phyloP scores from a whole-genome alignment of 2,797 vertebrate genomes.

The Xenops minutus region DNA sequence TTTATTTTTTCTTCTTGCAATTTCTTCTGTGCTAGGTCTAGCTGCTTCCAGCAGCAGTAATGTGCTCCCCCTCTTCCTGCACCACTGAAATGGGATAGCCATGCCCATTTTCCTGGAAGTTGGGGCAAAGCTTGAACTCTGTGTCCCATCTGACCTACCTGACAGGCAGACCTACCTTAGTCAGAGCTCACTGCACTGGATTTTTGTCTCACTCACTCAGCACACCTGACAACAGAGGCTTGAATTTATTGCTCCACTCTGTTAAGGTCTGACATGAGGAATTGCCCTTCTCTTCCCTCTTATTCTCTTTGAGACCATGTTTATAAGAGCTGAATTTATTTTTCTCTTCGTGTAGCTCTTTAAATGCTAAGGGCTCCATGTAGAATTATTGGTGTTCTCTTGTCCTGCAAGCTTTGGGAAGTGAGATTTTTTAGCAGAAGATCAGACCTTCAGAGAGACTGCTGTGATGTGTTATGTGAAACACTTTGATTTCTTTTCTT shows the following conservation, averaged over 20 bases:
- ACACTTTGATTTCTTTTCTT: slow-evolving; percentile 1
- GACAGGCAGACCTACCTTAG: neutral
- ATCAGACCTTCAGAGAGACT: neutral
- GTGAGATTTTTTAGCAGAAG: neutral
- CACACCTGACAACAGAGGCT: neutral
- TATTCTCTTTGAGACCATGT: neutral
- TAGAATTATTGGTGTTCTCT: neutral
- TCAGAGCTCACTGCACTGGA: neutral
- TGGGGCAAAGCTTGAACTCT: neutral
- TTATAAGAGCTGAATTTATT: neutral
- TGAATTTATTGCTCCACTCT: neutral
- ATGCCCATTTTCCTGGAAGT: rapidly evolving
- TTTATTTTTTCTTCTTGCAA: neutral
- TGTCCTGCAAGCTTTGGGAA: neutral
- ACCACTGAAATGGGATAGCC: neutral
- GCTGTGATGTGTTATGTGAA: neutral
- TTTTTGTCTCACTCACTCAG: neutral
- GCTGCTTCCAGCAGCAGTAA: neutral
- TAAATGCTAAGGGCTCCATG: neutral
- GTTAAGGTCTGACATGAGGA: neutral
- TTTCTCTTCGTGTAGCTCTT: neutral
- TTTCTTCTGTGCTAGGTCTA: neutral
- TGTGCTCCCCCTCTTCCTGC: neutral
- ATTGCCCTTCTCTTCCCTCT: neutral
- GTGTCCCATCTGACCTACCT: rapidly evolving